Conservation (phyloP, 2,888 invertebrate genomes). For the Antheraea assamensis region DNA sequence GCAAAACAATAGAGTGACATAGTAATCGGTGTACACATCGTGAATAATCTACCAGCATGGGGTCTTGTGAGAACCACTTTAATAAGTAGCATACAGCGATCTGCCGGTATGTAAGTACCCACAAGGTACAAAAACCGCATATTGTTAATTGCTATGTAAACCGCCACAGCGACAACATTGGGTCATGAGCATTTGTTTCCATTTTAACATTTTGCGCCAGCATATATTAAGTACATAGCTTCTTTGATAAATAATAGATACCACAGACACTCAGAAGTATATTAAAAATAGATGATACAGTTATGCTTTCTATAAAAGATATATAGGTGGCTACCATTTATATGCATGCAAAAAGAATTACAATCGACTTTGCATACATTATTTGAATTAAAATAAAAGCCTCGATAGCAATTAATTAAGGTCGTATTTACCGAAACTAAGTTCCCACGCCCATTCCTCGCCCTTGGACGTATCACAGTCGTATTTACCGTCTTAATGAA, state of each 20-base stretch:
- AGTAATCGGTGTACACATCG: not conserved
- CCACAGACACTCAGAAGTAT: not conserved
- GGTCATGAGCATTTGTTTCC: not conserved
- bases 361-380: not conserved
- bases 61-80: not conserved
- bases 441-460: slow-evolving; percentile 31
- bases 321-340: not conserved
- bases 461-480: slow-evolving; percentile 37
- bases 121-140: not conserved
- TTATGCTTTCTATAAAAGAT: not conserved
- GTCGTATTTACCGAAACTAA: slow-evolving; percentile 38
- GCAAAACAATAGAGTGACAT: not conserved
- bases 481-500: slow-evolving; percentile 65
- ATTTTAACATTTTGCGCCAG: not conserved
- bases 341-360: not conserved
- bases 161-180: not conserved
- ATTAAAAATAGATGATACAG: not conserved
- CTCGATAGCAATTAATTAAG: slow-evolving; percentile 40
- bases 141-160: not conserved
- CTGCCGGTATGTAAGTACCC: not conserved
- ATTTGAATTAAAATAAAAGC: slow-evolving; percentile 21
- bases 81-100: not conserved
- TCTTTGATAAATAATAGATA: not conserved
- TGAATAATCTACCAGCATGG: not conserved
- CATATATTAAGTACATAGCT: not conserved